Evolutionary conservation across 2,888 invertebrate genomes (phyloP).

Genomic region (Hirtodrosophila confusa): DNA sequence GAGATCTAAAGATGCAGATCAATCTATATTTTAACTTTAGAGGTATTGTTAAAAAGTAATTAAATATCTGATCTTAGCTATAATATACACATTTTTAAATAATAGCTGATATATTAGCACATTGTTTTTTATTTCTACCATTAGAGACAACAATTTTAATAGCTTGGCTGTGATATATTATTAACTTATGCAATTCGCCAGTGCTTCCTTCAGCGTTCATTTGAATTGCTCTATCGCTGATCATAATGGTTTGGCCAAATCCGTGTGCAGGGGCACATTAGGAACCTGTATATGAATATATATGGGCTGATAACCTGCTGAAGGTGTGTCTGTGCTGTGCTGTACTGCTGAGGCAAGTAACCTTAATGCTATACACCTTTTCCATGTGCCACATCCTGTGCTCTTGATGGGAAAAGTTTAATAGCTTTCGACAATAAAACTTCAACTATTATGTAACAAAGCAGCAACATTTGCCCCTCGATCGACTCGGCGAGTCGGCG

Average conservation of each 20-base stretch:
- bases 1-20: too few species aligned
- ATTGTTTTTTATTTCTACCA: not conserved
- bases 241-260: constrained; percentile 39
- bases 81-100: too few species aligned
- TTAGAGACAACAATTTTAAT: not conserved
- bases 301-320: constrained; percentile 46
- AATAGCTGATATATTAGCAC: too few species aligned
- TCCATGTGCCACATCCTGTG: constrained; percentile 66
- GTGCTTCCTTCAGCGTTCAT: constrained; percentile 14
- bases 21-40: too few species aligned
- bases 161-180: too few species aligned
- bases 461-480: constrained; percentile 67
- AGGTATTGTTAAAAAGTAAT: too few species aligned
- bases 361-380: constrained; percentile 73
- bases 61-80: too few species aligned
- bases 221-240: constrained; percentile 41
- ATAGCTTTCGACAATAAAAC: constrained; percentile 81
- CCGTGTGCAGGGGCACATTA: constrained; percentile 1
- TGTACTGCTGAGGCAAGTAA: constrained; percentile 45
- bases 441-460: constrained; percentile 79
- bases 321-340: constrained; percentile 1
- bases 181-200: not conserved
- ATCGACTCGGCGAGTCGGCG: constrained; percentile 46
- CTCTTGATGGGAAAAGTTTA: constrained; percentile 81
- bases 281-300: constrained; percentile 45